A percentile compares a stretch with the other conserved stretches of the same genome.
Evolutionary conservation across 2,888 invertebrate species (phyloP).

Genomic region (Hedya salicella): DNA sequence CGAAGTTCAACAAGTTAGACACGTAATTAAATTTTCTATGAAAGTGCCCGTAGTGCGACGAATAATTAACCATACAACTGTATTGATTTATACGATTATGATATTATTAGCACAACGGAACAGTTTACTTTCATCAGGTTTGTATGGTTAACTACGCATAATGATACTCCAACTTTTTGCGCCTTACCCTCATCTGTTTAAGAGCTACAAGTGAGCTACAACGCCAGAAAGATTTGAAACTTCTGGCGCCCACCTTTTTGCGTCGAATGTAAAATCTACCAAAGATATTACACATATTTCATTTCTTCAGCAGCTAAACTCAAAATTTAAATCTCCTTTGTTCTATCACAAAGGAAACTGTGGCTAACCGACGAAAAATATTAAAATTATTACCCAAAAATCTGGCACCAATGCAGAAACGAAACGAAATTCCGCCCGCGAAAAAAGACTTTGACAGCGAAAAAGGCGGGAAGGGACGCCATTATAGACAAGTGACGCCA

Average conservation of each 20-base stretch:
- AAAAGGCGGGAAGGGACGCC: constrained; percentile 54
- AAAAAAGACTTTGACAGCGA: constrained; percentile 49
- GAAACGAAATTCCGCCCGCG: constrained; percentile 43
- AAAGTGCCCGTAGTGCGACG: too few relatives aligned
- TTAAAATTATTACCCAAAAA: constrained; percentile 44
- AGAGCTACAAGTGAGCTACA: too few relatives aligned
- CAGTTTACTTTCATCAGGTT: too few relatives aligned
- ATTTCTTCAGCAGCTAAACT: constrained; percentile 29
- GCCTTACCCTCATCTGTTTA: too few relatives aligned
- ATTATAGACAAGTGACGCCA: constrained; percentile 80
- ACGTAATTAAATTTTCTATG: too few relatives aligned
- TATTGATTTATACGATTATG: too few relatives aligned
- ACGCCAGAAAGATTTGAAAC: background rate
- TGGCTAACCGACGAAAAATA: constrained; percentile 34
- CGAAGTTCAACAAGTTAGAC: too few relatives aligned
- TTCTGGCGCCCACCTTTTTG: background rate
- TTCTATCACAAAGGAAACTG: constrained; percentile 28
- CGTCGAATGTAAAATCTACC: constrained; percentile 3
- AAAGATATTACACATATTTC: constrained; percentile 10
- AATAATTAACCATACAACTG: too few relatives aligned
- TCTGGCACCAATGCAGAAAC: constrained; percentile 44
- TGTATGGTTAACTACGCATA: too few relatives aligned
- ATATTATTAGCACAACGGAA: too few relatives aligned
- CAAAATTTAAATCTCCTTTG: constrained; percentile 18
- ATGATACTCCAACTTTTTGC: too few relatives aligned